Percentiles rank a stretch among this genome's conserved stretches.
phyloP scores from a whole-genome alignment of 2,888 invertebrate genomes.

The Macrosoma leucophasiata region DNA sequence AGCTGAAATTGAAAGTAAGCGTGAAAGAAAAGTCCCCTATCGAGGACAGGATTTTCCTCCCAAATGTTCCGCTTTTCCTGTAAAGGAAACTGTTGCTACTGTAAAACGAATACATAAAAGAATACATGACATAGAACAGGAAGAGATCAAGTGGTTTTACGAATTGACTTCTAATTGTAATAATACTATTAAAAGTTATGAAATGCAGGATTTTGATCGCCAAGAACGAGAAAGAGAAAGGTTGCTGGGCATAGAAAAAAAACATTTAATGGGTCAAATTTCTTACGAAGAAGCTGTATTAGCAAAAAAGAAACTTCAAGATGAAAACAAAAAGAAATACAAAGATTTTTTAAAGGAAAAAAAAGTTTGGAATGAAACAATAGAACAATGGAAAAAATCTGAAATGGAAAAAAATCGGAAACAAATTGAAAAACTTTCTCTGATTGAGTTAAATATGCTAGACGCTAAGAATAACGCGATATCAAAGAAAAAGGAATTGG shows the following conservation, averaged over 20 bases:
- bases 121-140: slow-evolving; percentile 58
- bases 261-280: slow-evolving; percentile 75
- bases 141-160: slow-evolving; percentile 69
- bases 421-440: slow-evolving; percentile 55
- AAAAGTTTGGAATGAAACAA: slow-evolving; percentile 58
- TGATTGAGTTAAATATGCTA: slow-evolving; percentile 44
- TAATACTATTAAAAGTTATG: slow-evolving; percentile 53
- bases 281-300: slow-evolving; percentile 76
- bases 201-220: slow-evolving; percentile 59
- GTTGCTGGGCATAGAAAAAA: slow-evolving; percentile 72
- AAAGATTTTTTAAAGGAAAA: slow-evolving; percentile 68
- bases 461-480: slow-evolving; percentile 43
- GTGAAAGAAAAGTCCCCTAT: slow-evolving; percentile 33
- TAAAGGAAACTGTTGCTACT: slow-evolving; percentile 68
- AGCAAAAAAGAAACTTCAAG: slow-evolving; percentile 66
- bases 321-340: slow-evolving; percentile 68
- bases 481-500: slow-evolving; percentile 48
- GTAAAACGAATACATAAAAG: slow-evolving; percentile 69
- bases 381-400: slow-evolving; percentile 65
- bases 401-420: slow-evolving; percentile 68
- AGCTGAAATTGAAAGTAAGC: slow-evolving; percentile 38
- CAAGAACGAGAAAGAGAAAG: slow-evolving; percentile 63
- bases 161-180: slow-evolving; percentile 62
- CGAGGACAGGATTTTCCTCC: slow-evolving; percentile 17
- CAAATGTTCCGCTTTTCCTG: slow-evolving; percentile 28